Base-by-base conservation (phyloP, 1,140 invertebrate species). In the Drosophila navojoa region DNA sequence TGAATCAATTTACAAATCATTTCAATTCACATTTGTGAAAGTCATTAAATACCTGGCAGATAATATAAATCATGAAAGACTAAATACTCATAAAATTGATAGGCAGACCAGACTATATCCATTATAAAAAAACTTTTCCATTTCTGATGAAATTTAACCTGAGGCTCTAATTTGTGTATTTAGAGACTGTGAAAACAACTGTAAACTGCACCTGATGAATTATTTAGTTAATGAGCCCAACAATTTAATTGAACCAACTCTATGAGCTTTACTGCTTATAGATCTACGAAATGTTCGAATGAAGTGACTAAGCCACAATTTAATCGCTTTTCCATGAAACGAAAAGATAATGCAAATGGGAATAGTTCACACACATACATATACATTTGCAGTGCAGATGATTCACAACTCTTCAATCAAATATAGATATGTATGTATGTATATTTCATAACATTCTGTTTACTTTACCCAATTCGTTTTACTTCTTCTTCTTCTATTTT, bases 1-100 rank as follows among this genome's bases (percentile, higher is more conserved):
- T 64, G 69, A 80, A 76, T 72, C 58, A 80, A 80, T 72, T 77
- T 38, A 38, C 68, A 87, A 86, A 79, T 77, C 64, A 52, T 25
- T 40, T 38, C 11, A 72, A 71, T 52, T 25, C 49, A 61, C 45
- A 58, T 59, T 4, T 11, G 1, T 32, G 32, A 22, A 22, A 32
- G 27, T 5, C 27, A 29, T 29, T 29, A 35, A 35, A 35, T 35
- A 35, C 7, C 7, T 35, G 32, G 5, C 27, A 4, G 5, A 4
- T 5, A 29, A 38, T 38, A 38, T 38, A 11, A 38, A 38, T 38
- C 35, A 38, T 38, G 10, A 38, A 6, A 38, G 5, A 38, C 4
- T 38, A 11, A 38, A 2, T 2, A 7, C 9, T 35, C 7, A 35
- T 35, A 35, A 9, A 35, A 35, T 1, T 7, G 0, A 9, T 1